These are phyloP conservation scores for Cerastis leucographa DNA, from an alignment of 2,888 invertebrate species.

Conservation along the genomic window DNA sequence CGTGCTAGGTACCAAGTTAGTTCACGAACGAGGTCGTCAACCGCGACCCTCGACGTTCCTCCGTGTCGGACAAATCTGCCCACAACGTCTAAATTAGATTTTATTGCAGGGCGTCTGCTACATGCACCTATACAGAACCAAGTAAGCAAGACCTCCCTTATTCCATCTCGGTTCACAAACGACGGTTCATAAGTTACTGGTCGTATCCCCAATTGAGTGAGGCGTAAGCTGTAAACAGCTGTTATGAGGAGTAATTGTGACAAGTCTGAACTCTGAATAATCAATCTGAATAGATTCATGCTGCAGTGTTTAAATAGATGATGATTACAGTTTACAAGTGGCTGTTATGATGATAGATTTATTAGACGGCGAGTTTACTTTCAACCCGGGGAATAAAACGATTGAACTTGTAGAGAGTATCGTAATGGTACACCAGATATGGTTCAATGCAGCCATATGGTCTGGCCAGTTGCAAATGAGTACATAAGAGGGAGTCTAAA, in stretches of 20 bases:
- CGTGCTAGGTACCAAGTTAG: slow-evolving; percentile 63
- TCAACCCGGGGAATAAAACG: background rate
- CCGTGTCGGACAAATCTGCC: slow-evolving; percentile 88
- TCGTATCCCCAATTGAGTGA: slow-evolving; percentile 81
- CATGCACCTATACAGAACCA: slow-evolving; percentile 78
- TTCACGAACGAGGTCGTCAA: slow-evolving; percentile 83
- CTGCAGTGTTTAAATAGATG: slow-evolving; percentile 51
- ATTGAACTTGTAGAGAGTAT: slow-evolving; percentile 13
- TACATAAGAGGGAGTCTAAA: too few relatives aligned
- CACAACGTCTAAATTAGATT: slow-evolving; percentile 90
- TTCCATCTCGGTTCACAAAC: background rate
- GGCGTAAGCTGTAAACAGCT: slow-evolving; percentile 82
- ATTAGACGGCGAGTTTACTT: slow-evolving; percentile 17
- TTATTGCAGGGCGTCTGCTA: slow-evolving; percentile 89
- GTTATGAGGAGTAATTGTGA: slow-evolving; percentile 82
- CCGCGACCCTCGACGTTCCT: slow-evolving; percentile 83
- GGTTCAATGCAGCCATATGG: background rate
- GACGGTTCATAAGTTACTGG: slow-evolving; percentile 76
- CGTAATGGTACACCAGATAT: background rate
- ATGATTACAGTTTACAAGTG: slow-evolving; percentile 48
- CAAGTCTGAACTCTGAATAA: slow-evolving; percentile 76
- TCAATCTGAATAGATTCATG: slow-evolving; percentile 70
- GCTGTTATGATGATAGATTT: slow-evolving; percentile 31
- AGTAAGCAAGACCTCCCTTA: slow-evolving; percentile 68
- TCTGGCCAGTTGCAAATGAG: background rate